Base-by-base conservation (phyloP, 30 jellyfish, hydroid and myxozoan species). In the Chrysaora quinquecirrha region DNA sequence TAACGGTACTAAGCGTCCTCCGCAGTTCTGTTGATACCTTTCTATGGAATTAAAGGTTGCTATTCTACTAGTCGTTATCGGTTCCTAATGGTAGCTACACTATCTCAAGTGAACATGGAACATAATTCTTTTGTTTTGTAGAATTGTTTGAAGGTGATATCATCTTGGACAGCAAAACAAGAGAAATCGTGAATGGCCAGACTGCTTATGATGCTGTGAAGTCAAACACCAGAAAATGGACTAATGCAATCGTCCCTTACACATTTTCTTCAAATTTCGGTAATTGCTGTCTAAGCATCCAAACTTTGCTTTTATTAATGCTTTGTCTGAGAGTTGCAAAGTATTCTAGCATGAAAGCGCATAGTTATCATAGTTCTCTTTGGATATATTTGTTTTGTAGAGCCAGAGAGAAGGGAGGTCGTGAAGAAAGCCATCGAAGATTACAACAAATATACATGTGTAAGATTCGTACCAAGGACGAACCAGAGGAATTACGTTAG, bases 101-200 rank as follows among this genome's bases (percentile, higher is more conserved):
- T n/a, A n/a, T n/a, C n/a, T n/a, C n/a, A n/a, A n/a, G n/a, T n/a
- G n/a, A n/a, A n/a, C n/a, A n/a, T n/a, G n/a, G n/a, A n/a, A n/a
- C n/a, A n/a, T n/a, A n/a, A 43, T 43, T 43, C 9, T 43, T 43
- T 9, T 43, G 9, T 43, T 32, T 48, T 46, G 1, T 34, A 82
- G 93, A 67, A 6, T 43, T 82, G 71, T 69, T 82, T 61, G 93
- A 82, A 47, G 93, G 85, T 32, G 93, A 82, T 48, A 82, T 82
- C 22, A 31, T 82, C 1, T 48, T 82, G 32, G 86, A 82, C 43
- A 31, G 34, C 21, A 73, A 69, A 21, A 64, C 83, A 28, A 35
- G 19, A 2, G 75, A 82, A 33, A 82, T 71, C 3, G 80, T 82
- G 25, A 30, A 31, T 30, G 80, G 84, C 25, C 30, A 70, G 35